Conservation (phyloP, 35 echinoderm and acorn worm species). For the Holothuria glaberrima region DNA sequence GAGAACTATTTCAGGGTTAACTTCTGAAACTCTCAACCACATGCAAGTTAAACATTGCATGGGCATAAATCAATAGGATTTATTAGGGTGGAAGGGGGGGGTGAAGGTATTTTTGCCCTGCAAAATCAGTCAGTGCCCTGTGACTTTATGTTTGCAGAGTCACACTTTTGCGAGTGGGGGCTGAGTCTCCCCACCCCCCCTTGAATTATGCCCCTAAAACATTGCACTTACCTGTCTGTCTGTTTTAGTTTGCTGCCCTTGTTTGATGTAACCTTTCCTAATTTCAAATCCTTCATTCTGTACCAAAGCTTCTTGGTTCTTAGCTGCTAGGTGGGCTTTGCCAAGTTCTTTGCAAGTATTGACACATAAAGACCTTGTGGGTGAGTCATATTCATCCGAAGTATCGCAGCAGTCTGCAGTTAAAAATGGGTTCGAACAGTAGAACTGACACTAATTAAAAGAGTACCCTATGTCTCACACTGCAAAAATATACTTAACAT, state of each 20-base stretch:
- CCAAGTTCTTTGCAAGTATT: constrained; percentile 95
- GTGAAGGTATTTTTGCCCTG: too few species aligned
- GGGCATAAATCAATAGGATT: not conserved
- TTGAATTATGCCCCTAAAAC: too few species aligned
- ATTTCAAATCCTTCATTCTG: constrained; percentile 93
- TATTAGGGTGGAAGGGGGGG: too few species aligned
- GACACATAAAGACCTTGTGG: constrained; percentile 47
- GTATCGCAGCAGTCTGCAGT: constrained; percentile 93
- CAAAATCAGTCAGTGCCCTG: too few species aligned
- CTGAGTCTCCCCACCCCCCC: too few species aligned
- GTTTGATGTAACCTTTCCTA: constrained; percentile 76
- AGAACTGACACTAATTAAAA: too few species aligned
- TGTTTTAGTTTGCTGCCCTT: constrained; percentile 57
- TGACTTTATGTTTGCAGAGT: too few species aligned
- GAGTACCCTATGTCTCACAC: too few species aligned
- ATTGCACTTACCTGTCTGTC: constrained; percentile 72
- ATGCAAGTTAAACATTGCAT: too few species aligned
- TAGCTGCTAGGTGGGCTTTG: constrained; percentile 67
- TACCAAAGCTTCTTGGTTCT: constrained; percentile 66
- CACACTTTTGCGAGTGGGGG: too few species aligned
- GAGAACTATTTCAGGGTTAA: not conserved
- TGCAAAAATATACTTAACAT: too few species aligned
- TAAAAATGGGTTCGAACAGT: not conserved
- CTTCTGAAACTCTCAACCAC: not conserved
- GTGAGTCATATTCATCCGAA: constrained; percentile 81